Conservation (phyloP, 2,797 vertebrate genomes). For the Phoeniculus purpureus region DNA sequence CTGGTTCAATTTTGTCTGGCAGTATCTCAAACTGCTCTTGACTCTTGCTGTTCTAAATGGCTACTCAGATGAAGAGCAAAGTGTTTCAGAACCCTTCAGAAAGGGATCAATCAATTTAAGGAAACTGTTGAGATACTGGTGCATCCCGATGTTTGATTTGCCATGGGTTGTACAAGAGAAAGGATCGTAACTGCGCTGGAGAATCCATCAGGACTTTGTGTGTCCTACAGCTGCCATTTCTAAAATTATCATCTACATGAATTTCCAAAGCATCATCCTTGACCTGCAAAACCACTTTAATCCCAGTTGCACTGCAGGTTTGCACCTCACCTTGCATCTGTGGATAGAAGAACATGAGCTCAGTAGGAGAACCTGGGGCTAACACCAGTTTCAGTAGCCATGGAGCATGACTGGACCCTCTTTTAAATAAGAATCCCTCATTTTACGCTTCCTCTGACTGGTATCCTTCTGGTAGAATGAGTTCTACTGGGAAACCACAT, state of each 20-base stretch:
- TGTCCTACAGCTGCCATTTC: neutral
- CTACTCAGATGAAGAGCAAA: neutral
- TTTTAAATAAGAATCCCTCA: neutral
- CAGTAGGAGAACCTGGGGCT: neutral
- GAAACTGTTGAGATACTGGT: neutral
- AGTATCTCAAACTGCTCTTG: neutral
- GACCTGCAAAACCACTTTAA: neutral
- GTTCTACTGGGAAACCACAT: neutral
- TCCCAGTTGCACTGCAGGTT: neutral
- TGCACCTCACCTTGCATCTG: neutral
- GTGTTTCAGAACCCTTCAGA: neutral
- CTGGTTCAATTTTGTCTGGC: neutral
- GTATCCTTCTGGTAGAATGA: neutral
- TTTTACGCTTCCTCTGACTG: neutral
- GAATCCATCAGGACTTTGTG: neutral
- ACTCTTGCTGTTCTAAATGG: neutral
- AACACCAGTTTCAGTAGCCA: neutral
- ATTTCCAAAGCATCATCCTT: neutral
- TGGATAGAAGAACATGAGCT: neutral
- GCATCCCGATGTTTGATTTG: neutral
- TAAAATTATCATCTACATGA: neutral
- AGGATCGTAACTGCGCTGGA: neutral
- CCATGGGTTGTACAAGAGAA: neutral
- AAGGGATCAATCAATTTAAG: neutral
- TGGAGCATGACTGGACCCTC: neutral